Conservation (phyloP, 2,888 invertebrate genomes). For the Andrena haemorrhoa region DNA sequence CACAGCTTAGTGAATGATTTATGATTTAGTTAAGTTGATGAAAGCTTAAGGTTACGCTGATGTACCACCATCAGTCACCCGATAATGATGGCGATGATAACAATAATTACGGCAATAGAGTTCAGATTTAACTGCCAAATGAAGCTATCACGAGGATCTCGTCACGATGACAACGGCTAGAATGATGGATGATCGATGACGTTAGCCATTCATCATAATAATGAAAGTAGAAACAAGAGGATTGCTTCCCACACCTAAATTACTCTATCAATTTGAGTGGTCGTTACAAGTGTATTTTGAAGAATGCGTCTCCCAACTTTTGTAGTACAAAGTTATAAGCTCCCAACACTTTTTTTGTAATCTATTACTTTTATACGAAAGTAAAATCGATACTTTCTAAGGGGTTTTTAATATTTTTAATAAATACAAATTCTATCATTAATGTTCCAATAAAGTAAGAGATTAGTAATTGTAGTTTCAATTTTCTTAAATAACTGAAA, state of each 20-base stretch:
- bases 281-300: too few species aligned
- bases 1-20: not conserved
- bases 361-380: too few species aligned
- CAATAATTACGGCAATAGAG: conserved; percentile 26
- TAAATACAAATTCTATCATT: too few species aligned
- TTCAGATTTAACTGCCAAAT: conserved; percentile 26
- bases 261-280: not conserved
- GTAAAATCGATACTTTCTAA: too few species aligned
- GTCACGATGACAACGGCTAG: conserved; percentile 9
- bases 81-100: conserved; percentile 1
- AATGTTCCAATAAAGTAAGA: too few species aligned
- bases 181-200: conserved; percentile 26
- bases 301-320: too few species aligned
- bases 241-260: conserved; percentile 5
- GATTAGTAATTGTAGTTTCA: too few species aligned
- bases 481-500: too few species aligned
- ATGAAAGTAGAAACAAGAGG: conserved; percentile 4
- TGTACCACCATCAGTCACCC: not conserved
- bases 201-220: conserved; percentile 30
- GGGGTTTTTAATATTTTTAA: too few species aligned
- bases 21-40: conserved; percentile 24
- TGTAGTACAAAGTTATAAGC: too few species aligned
- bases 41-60: conserved; percentile 5
- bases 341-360: too few species aligned
- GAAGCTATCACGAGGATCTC: conserved; percentile 14